phyloP scores from a whole-genome alignment of 2,797 vertebrate species.

The Okamejei kenojei region DNA sequence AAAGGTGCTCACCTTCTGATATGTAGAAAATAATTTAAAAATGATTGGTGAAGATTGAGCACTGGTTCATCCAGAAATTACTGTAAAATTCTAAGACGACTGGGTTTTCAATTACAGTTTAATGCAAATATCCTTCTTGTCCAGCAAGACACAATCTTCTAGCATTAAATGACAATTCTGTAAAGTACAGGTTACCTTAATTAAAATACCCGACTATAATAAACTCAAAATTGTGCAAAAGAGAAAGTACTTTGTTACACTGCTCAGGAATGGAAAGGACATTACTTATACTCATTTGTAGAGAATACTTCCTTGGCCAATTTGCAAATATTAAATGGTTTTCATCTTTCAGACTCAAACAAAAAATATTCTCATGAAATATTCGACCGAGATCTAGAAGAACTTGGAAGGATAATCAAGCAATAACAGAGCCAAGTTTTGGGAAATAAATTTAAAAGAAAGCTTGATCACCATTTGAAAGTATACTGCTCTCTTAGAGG shows the following conservation, averaged over 20 bases:
- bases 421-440: neutral
- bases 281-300: neutral
- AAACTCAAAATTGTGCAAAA: neutral
- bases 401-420: neutral
- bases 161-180: neutral
- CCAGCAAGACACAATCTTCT: neutral
- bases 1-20: neutral
- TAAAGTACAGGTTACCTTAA: neutral
- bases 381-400: no score
- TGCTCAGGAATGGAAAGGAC: no score
- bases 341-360: neutral
- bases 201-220: neutral
- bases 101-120: neutral
- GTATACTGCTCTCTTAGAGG: neutral
- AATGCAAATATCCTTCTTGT: neutral
- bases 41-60: neutral
- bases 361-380: neutral
- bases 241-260: neutral
- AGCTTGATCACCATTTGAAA: neutral
- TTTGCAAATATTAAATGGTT: neutral
- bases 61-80: neutral
- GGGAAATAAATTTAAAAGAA: no score
- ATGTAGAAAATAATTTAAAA: neutral
- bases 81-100: neutral
- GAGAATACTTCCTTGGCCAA: neutral